Evolutionary conservation across 2,797 vertebrate genomes (phyloP).

Genomic region (Tenualosa ilisha): DNA sequence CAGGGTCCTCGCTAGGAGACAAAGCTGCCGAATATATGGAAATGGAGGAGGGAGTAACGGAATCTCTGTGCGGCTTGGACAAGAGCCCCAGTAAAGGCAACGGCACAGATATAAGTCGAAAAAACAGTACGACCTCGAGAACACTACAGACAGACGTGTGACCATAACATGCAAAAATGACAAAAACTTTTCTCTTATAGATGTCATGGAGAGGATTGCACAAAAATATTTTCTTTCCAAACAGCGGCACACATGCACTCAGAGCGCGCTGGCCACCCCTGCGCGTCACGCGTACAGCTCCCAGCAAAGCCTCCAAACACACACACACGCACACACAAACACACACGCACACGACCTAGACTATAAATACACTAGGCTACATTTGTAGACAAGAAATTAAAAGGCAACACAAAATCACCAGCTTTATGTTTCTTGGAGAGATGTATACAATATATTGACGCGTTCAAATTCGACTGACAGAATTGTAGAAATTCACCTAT

Average conservation of each 20-base stretch:
- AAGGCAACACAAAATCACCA: slow-evolving; percentile 51
- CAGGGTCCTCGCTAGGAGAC: slow-evolving; percentile 89
- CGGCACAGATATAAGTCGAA: slow-evolving; percentile 90
- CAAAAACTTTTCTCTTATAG: slow-evolving; percentile 35
- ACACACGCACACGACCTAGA: slow-evolving; percentile 40
- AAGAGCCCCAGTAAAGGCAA: slow-evolving; percentile 91
- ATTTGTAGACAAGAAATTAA: slow-evolving; percentile 47
- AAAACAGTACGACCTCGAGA: slow-evolving; percentile 91
- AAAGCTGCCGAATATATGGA: slow-evolving; percentile 96
- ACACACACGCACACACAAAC: not conserved
- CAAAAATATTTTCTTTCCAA: slow-evolving; percentile 51
- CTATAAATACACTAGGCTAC: slow-evolving; percentile 45
- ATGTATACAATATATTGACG: slow-evolving; percentile 45
- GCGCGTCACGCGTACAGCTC: slow-evolving; percentile 43
- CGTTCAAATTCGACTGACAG: slow-evolving; percentile 44
- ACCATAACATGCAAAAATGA: slow-evolving; percentile 60
- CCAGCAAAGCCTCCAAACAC: slow-evolving; percentile 43
- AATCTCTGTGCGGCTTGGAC: slow-evolving; percentile 92
- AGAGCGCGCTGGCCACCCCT: slow-evolving; percentile 25
- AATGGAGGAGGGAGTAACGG: slow-evolving; percentile 97
- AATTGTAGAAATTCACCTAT: slow-evolving; percentile 26
- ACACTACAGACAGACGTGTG: slow-evolving; percentile 98
- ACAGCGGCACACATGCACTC: slow-evolving; percentile 63
- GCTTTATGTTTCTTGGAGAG: slow-evolving; percentile 51
- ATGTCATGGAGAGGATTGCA: slow-evolving; percentile 54